Conservation (phyloP, 2,797 vertebrate species). For the Hapalemur alaotrensis region DNA sequence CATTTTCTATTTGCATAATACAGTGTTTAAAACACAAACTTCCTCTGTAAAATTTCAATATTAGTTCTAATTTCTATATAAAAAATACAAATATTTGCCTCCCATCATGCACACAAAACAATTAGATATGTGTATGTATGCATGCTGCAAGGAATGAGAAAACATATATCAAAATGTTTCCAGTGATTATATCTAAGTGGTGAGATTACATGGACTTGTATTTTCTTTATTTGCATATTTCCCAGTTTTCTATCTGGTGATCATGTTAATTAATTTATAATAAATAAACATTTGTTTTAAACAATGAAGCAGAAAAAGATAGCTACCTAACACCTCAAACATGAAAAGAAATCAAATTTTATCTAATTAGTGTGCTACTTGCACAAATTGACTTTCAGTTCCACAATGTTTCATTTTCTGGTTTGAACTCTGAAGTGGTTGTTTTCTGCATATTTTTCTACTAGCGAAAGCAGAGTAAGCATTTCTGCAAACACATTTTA, state of each 20-base stretch:
- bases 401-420: background rate
- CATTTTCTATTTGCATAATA: background rate
- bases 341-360: background rate
- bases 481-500: background rate
- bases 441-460: background rate
- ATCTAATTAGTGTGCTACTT: background rate
- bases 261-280: background rate
- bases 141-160: background rate
- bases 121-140: background rate
- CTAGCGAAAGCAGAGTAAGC: background rate
- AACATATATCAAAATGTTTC: background rate
- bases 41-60: background rate
- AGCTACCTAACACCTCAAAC: background rate
- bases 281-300: background rate
- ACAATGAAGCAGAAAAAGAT: background rate
- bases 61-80: background rate
- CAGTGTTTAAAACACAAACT: background rate
- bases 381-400: background rate
- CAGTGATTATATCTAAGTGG: background rate
- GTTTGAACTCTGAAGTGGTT: background rate
- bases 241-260: background rate
- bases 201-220: background rate
- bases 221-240: background rate
- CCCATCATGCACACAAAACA: background rate
- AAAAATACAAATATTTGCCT: background rate